Conservation (phyloP, 2,888 invertebrate species). For the Ditylenchus weischeri region DNA sequence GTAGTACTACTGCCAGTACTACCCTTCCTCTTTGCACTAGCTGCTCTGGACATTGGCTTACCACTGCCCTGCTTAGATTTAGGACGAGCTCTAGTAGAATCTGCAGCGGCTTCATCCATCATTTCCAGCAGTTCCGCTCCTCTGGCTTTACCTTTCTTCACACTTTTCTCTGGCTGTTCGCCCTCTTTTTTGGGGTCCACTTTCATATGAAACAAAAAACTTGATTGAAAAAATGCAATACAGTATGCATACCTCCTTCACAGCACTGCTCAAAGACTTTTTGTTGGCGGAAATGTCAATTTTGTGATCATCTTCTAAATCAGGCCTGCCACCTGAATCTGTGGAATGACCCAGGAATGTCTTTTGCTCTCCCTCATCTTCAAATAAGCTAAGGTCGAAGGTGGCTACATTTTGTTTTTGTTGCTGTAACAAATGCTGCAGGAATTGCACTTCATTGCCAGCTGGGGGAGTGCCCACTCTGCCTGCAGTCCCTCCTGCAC, state of each 20-base stretch:
- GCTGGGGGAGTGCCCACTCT: slow-evolving; percentile 17
- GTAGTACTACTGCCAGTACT: slow-evolving; percentile 5
- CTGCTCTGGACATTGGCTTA: slow-evolving; percentile 17
- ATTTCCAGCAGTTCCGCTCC: slow-evolving; percentile 53
- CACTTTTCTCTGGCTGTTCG: background rate
- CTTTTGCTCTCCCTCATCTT: slow-evolving; percentile 26
- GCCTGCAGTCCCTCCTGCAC: slow-evolving; percentile 8
- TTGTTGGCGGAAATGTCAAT: background rate
- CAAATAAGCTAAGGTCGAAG: slow-evolving; percentile 33
- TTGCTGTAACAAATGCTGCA: slow-evolving; percentile 28
- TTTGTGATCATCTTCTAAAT: slow-evolving; percentile 17
- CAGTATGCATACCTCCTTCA: slow-evolving; percentile 20
- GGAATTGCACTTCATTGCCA: slow-evolving; percentile 44
- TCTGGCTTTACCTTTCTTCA: slow-evolving; percentile 1
- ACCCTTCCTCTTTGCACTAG: slow-evolving; percentile 31
- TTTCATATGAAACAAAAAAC: background rate
- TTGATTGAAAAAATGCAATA: background rate
- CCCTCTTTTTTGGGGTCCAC: background rate
- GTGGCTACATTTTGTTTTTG: background rate
- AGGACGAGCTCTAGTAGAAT: background rate
- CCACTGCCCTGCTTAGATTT: background rate
- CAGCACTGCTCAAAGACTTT: slow-evolving; percentile 21
- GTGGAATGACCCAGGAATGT: background rate
- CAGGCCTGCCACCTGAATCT: background rate
- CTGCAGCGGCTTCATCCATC: slow-evolving; percentile 52